Base-by-base conservation (phyloP, 2,113 vertebrate genomes). In the Parus major region DNA sequence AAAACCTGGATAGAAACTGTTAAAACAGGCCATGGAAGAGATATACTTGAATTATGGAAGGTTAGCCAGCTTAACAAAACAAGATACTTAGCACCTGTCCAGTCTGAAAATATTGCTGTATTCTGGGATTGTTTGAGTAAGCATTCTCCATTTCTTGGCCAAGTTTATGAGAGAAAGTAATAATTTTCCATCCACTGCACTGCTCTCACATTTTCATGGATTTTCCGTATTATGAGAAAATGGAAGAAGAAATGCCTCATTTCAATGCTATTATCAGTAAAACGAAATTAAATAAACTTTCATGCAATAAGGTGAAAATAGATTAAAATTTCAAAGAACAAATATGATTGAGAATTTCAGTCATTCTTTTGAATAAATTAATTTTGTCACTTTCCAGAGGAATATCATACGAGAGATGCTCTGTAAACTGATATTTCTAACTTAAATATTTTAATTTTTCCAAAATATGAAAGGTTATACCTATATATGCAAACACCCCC, bases 191-290 rank as follows among this genome's bases (percentile, higher is more conserved):
- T 66, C 55, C 27, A 77, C 28, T 50, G 52, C n/a, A 49, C n/a
- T 87, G 49, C 63, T 76, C 23, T 65, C 78, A 65, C 25, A 35
- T 79, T 90, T 94, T 90, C 56, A 92, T 89, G 59, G 29, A 35
- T 91, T 95, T 95, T 97, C 81, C 68, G 29, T 71, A 56, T 29
- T 50, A 65, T 77, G 70, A 89, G 70, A 82, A 95, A 87, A 77
- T 59, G 33, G 61, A 84, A 82, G 57, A 86, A 88, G 36, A 89
- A 92, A 90, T 36, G n/a, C 35, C 35, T 50, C 21, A 47, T 84
- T 92, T 66, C 41, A 70, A 1, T 31, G 50, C 46, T 76, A 79
- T 24, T 53, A 41, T 28, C 46, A 79, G 16, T 42, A 57, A 77
- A 71, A 47, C 10, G 6, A 69, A 93, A 86, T 53, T 29, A 90